Base-by-base conservation (phyloP, 1,140 invertebrate species). In the Whitmania pigra region DNA sequence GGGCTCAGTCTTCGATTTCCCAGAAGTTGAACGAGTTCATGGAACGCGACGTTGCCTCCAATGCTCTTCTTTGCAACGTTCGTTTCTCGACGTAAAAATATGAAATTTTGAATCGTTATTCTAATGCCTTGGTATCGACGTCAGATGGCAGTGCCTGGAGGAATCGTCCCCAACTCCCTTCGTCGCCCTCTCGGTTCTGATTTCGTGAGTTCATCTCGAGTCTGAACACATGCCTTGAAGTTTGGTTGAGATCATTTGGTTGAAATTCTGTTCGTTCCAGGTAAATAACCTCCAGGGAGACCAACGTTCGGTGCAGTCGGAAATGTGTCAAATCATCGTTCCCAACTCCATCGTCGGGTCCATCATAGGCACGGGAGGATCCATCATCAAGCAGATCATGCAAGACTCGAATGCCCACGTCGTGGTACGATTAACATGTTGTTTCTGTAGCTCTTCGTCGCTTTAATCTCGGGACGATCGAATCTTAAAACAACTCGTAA, bases 281-380 rank as follows among this genome's bases (percentile, higher is more conserved):
- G 43, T 49, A 11, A 49, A 49, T 17, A 49, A 49, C 43, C 43
- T 49, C 43, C 43, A 49, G 43, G 43, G 43, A 49, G 43, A 49
- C 15, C 69, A 25, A 15, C 69, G 69, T 27, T 70, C 36, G 18
- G 31, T 25, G n/a, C 69, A 53, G 43, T 70, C 69, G n/a, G 69
- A 70, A 49, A 70, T 70, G 69, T 70, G 78, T 73, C 76, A 97
- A 71, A 97, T 95, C 84, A 79, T 57, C 31, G 94, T 98, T 83
- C 95, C 95, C 31, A 96, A 96, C 79, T 92, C 91, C 79, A 92
- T 93, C 69, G 94, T 97, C 25, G 95, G 95, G 55, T 94, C 94
- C 67, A 93, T 97, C 63, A 97, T 98, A 77, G 95, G 95, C 71
- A 94, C 93, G 20, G 97, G 94, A 79, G 94, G 94, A 31, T 90